phyloP scores from a whole-genome alignment of 1,140 invertebrate species.

The Drosophila pruinosa region DNA sequence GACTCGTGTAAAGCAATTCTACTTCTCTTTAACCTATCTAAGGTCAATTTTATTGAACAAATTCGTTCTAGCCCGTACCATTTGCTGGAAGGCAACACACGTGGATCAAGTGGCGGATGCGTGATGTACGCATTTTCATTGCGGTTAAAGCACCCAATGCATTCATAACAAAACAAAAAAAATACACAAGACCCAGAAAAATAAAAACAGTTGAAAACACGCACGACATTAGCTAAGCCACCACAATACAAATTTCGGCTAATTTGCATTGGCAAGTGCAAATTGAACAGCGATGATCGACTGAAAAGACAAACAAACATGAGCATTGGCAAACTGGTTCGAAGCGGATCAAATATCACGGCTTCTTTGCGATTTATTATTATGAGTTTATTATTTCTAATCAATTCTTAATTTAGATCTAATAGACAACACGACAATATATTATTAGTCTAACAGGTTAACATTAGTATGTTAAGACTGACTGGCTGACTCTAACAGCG shows the following conservation, averaged over 20 bases:
- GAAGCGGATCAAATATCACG: neutral
- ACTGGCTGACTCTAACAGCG: neutral
- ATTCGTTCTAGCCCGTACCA: neutral
- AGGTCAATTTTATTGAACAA: conserved; percentile 4
- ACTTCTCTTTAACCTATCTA: neutral
- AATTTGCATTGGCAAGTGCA: conserved; percentile 32
- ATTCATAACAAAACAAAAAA: conserved; percentile 4
- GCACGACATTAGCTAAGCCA: neutral
- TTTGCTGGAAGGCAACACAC: neutral
- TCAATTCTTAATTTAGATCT: conserved; percentile 25
- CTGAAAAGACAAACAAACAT: conserved; percentile 20
- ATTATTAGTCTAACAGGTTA: neutral
- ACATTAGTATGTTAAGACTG: neutral
- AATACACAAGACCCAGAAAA: neutral
- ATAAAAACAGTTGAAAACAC: conserved; percentile 4
- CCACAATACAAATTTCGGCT: conserved; percentile 6
- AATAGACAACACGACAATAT: neutral
- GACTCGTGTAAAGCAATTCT: neutral
- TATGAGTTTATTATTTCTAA: conserved; percentile 13
- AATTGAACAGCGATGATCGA: conserved; percentile 14
- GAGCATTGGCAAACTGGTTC: neutral
- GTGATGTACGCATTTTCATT: conserved; percentile 26
- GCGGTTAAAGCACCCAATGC: neutral
- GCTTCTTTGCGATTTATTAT: neutral
- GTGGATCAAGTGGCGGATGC: neutral